These are phyloP conservation scores for Lacanobia wlatinum DNA, from an alignment of 2,888 invertebrate genomes.

Conservation along the genomic window DNA sequence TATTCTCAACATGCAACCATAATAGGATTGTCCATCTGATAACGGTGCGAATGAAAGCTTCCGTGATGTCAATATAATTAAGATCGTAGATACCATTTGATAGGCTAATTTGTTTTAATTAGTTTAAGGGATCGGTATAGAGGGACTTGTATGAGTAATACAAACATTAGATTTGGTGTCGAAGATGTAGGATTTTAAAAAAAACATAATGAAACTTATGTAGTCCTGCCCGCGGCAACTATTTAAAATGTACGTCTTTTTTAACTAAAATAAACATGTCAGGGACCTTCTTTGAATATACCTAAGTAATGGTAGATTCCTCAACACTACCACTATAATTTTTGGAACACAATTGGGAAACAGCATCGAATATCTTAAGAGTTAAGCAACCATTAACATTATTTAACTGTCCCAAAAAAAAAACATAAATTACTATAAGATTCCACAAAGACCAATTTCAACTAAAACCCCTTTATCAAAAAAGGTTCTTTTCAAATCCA, in stretches of 20 bases:
- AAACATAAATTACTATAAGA: conserved; percentile 37
- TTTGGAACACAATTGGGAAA: conserved; percentile 22
- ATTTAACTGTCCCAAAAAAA: conserved; percentile 29
- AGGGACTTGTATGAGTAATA: conserved; percentile 21
- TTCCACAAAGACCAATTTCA: conserved; percentile 48
- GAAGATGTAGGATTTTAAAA: too few relatives aligned
- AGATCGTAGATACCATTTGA: conserved; percentile 63
- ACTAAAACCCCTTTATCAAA: conserved; percentile 61
- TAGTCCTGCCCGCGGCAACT: too few relatives aligned
- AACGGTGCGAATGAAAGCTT: conserved; percentile 59
- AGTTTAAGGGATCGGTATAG: conserved; percentile 29
- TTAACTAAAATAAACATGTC: background rate
- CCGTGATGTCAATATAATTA: conserved; percentile 64
- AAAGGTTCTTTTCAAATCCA: conserved; percentile 62
- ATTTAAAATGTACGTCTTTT: background rate
- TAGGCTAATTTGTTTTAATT: conserved; percentile 63
- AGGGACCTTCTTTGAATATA: background rate
- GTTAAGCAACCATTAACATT: conserved; percentile 37
- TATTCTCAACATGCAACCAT: conserved; percentile 64
- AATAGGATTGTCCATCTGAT: conserved; percentile 63
- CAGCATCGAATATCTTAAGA: conserved; percentile 16
- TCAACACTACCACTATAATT: conserved; percentile 18
- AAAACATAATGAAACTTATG: background rate
- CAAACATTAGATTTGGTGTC: background rate
- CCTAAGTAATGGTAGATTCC: conserved; percentile 3